phyloP scores from a whole-genome alignment of 2,113 vertebrate species.

The Cervus canadensis region DNA sequence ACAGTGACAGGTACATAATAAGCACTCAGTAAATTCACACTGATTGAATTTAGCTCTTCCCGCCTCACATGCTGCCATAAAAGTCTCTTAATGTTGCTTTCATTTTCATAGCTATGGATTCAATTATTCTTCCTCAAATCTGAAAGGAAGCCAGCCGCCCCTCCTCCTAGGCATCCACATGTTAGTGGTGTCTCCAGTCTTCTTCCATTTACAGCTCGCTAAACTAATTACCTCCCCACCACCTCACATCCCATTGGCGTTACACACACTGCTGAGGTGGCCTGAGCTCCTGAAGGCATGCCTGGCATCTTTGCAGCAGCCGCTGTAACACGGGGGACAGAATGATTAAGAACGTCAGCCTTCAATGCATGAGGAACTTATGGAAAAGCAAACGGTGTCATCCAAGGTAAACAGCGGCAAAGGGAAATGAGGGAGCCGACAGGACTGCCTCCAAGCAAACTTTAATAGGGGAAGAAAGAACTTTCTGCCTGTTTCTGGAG shows the following conservation, averaged over 20 bases:
- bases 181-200: background rate
- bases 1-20: conserved; percentile 19
- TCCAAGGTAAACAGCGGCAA: background rate
- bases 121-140: conserved; percentile 17
- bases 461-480: background rate
- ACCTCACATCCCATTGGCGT: background rate
- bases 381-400: background rate
- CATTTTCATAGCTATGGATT: conserved; percentile 39
- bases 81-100: background rate
- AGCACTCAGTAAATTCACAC: background rate
- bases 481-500: background rate
- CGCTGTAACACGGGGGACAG: background rate
- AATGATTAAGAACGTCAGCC: conserved; percentile 52
- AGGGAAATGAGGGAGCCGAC: background rate
- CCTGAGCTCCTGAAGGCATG: background rate
- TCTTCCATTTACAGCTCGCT: conserved; percentile 28
- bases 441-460: background rate
- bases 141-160: background rate
- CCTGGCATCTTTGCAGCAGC: background rate
- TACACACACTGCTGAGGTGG: background rate
- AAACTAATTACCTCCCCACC: conserved; percentile 54
- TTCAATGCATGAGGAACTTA: background rate
- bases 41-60: conserved; percentile 31
- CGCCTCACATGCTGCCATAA: background rate
- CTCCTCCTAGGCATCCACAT: background rate